Base-by-base conservation (phyloP, 2,797 vertebrate species). In the Labroides dimidiatus region DNA sequence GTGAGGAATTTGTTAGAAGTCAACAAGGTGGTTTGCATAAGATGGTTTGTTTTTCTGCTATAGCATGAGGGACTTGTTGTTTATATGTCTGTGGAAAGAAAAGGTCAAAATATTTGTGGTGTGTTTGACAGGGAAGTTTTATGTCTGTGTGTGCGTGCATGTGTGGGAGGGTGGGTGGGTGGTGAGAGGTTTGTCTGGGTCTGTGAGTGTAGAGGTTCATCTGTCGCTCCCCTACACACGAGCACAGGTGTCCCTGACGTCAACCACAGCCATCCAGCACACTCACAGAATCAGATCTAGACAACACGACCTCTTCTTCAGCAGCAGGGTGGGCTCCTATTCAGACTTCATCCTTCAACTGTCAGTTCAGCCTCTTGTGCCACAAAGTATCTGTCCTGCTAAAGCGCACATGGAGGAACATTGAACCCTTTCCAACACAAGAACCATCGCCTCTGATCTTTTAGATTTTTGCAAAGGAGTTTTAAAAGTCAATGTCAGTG, bases 71-170 rank as follows among this genome's bases (percentile, higher is more conserved):
- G 20, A 10, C 6, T 30, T 20, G 8, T 64, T 75, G 44, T 69
- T 59, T 23, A 33, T 14, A 39, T 45, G 21, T 33, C 4, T 24
- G 9, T 24, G 33, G 52, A 42, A 41, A 48, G 33, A 60, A 72
- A 54, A 61, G 19, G 30, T 39, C 17, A 53, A 44, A 44, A 43
- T 77, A 77, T 83, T 76, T 82, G 45, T 51, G 42, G 69, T 85
- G 86, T 87, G 82, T 90, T 88, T 85, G 66, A 75, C 58, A 53
- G 49, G 54, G 52, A 23, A 20, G 47, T 63, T 43, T 69, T 39
- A n/a, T 54, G 39, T 17, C 2, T 52, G 9, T 11, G 4, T 33
- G 49, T 51, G 48, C 8, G 1, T 50, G 21, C 16, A 1, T 50
- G 19, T 50, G 13, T 50, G 23, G 8, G 21, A 16, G 48, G 5